phyloP scores from a whole-genome alignment of 2,113 vertebrate genomes.

The Prietella phreatophila region DNA sequence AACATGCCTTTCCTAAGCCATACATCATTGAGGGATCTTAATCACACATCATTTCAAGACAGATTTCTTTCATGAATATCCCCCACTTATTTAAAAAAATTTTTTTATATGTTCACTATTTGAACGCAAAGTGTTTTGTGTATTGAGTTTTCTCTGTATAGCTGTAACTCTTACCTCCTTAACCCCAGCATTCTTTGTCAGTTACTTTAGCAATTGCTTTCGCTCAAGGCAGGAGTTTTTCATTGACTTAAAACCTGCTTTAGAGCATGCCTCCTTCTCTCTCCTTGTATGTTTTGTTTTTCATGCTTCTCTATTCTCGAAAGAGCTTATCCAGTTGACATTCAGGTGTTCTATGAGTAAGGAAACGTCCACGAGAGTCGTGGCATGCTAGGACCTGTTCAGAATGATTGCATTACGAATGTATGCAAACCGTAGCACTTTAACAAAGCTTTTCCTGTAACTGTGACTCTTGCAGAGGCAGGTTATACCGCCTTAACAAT shows the following conservation, averaged over 20 bases:
- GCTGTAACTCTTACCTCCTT: constrained; percentile 43
- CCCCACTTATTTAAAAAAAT: neutral
- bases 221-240: constrained; percentile 42
- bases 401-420: constrained; percentile 62
- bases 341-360: constrained; percentile 55
- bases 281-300: constrained; percentile 31
- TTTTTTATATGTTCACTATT: neutral
- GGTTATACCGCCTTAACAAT: constrained; percentile 7
- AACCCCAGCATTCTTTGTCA: constrained; percentile 39
- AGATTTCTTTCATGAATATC: neutral
- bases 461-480: constrained; percentile 37
- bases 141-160: constrained; percentile 24
- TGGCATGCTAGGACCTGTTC: constrained; percentile 64
- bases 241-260: constrained; percentile 50
- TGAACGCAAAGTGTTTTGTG: neutral
- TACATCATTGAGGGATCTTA: neutral
- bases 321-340: constrained; percentile 37
- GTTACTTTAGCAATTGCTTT: constrained; percentile 30
- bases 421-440: constrained; percentile 56
- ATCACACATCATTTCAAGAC: neutral
- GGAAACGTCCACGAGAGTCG: constrained; percentile 49
- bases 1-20: constrained; percentile 6
- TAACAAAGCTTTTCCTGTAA: constrained; percentile 39
- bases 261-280: constrained; percentile 42
- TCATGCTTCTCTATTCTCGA: constrained; percentile 29